Evolutionary conservation across 2,888 invertebrate species (phyloP).

Genomic region (Synanthedon vespiformis): DNA sequence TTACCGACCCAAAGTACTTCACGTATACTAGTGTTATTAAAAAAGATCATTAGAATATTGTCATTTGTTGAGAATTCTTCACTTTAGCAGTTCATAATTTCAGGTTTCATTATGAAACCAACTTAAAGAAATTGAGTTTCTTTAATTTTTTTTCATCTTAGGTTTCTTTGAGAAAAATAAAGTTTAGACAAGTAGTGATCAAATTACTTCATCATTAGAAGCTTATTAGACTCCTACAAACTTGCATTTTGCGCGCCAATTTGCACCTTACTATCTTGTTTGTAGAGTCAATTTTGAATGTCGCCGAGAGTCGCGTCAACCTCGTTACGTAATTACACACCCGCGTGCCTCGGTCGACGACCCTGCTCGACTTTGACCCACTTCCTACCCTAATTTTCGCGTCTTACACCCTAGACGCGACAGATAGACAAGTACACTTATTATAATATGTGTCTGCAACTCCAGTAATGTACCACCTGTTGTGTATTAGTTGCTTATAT

Average conservation of each 20-base stretch:
- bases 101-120: too few species aligned
- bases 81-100: too few species aligned
- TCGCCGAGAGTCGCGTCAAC: slow-evolving; percentile 31
- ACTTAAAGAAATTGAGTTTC: too few species aligned
- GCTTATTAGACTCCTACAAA: neutral
- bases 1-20: too few species aligned
- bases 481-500: neutral
- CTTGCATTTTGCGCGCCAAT: neutral
- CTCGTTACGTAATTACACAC: slow-evolving; percentile 58
- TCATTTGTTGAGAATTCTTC: too few species aligned
- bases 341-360: slow-evolving; percentile 38
- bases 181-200: too few species aligned
- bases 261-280: neutral
- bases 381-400: slow-evolving; percentile 63
- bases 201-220: neutral
- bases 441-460: neutral
- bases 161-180: too few species aligned
- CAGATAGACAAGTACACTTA: neutral
- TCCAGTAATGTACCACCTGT: neutral
- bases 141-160: too few species aligned
- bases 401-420: slow-evolving; percentile 43
- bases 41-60: too few species aligned
- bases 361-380: slow-evolving; percentile 65
- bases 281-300: neutral
- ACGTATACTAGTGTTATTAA: too few species aligned